Evolutionary conservation across 2,888 invertebrate species (phyloP), one percentile per base, ranked within the genome.

Genomic region (Drosophila aldrichi): DNA sequence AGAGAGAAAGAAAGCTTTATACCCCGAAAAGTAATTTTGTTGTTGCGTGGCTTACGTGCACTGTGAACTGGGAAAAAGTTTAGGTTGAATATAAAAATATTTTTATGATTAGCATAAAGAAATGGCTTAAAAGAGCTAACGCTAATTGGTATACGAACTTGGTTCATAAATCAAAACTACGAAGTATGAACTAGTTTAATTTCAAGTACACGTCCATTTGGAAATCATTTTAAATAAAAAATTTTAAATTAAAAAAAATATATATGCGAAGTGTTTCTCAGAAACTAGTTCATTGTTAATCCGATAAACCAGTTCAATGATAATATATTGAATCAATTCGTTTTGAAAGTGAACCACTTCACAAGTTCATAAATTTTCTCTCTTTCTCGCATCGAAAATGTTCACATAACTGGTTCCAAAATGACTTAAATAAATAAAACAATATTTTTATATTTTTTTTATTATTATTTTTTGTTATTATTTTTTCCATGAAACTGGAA

Each of bases 1-100:
- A 7, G 36, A 7, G 34, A 36, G 34, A 36, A 10, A 20, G 20
- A 20, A 3, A 16, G 32, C 74, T 71, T 62, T 69, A 36, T 52
- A 16, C 16, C 16, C 34, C 49, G 20, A 16, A 34, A 61, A 48
- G 43, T 48, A 54, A 29, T 52, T 64, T 43, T 8, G n/a, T 16
- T 55, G 9, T 7, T 32, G 18, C 12, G 9, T 46, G 38, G 9
- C 12, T 34, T 40, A 38, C 49, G 66, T 25, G 34, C 16, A 34
- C 10, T 34, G 43, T 54, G 38, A 54, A n/a, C 44, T 34, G 25
- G 12, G 36, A 58, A 48, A 29, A 38, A 40, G 58, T 58, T 58
- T 44, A 18, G 6, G 18, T 10, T 14, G 20, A 25, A 40, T 18
- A 14, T 29, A 29, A 41, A 40, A 25, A 5, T 16, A 10, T 3